phyloP scores from a whole-genome alignment of 2,797 vertebrate species.

The Oophaga sylvatica region DNA sequence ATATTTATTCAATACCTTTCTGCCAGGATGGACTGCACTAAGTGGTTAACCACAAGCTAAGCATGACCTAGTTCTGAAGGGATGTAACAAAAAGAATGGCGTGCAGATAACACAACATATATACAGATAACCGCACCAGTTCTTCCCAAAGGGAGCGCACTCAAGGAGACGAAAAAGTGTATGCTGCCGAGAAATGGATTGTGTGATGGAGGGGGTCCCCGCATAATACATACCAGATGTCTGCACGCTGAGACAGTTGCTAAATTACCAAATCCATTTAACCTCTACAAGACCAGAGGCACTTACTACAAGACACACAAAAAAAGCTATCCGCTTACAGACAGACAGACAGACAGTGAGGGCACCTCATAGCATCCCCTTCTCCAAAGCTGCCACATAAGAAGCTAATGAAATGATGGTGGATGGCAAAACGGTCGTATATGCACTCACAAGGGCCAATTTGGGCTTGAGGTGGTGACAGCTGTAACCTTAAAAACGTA shows the following conservation, averaged over 20 bases:
- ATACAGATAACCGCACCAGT: neutral
- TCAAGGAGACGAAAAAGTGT: neutral
- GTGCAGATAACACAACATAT: neutral
- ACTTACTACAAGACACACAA: neutral
- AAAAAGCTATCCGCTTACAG: neutral
- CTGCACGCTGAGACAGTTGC: neutral
- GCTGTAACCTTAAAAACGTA: no score
- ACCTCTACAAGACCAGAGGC: conserved; percentile 9
- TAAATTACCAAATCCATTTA: conserved; percentile 10
- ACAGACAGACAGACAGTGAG: neutral
- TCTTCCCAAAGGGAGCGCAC: neutral
- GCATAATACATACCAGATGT: conserved; percentile 43
- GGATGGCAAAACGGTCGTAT: no score
- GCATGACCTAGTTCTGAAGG: neutral
- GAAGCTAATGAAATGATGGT: neutral
- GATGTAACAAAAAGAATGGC: neutral
- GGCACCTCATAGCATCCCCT: neutral
- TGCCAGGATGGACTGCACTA: neutral
- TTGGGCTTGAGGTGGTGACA: no score
- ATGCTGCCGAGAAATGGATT: neutral
- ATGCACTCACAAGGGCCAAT: no score
- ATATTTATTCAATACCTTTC: neutral
- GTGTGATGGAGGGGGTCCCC: neutral
- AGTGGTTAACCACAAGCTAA: neutral
- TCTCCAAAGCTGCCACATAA: neutral